A percentile compares a stretch with the other conserved stretches of the same genome.
phyloP scores from a whole-genome alignment of 2,797 vertebrate species.

The Phrynocephalus guinanensis region DNA sequence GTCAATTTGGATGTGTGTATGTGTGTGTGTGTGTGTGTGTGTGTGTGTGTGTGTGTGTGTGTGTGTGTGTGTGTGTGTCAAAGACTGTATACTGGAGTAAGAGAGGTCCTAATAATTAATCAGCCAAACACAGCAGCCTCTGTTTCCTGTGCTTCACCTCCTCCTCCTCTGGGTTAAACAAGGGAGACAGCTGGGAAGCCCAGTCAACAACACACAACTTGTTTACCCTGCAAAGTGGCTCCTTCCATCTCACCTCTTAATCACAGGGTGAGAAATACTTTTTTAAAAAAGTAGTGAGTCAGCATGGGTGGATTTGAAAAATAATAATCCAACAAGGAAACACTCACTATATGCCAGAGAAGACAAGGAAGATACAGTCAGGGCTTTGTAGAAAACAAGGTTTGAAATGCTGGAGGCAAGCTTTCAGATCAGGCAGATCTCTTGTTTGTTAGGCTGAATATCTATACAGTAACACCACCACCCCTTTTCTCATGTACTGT shows the following conservation, averaged over 20 bases:
- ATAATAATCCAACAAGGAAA: neutral
- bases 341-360: neutral
- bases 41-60: neutral
- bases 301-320: constrained; percentile 47
- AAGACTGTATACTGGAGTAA: neutral
- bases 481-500: too few species aligned
- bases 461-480: too few species aligned
- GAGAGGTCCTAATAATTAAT: neutral
- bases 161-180: constrained; percentile 11
- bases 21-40: neutral
- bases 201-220: constrained; percentile 40
- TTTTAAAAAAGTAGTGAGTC: constrained; percentile 66
- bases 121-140: neutral
- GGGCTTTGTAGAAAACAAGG: neutral
- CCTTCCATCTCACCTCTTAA: constrained; percentile 56
- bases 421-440: neutral
- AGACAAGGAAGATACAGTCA: neutral
- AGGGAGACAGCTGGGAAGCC: constrained; percentile 30
- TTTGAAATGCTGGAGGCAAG: neutral
- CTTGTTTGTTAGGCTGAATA: neutral
- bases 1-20: constrained; percentile 27
- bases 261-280: constrained; percentile 66
- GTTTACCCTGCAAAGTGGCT: constrained; percentile 59
- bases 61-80: neutral
- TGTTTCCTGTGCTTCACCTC: neutral